Evolutionary conservation across 2,888 invertebrate genomes (phyloP), one percentile per base, ranked within the genome.

Genomic region (Andrena fulva): DNA sequence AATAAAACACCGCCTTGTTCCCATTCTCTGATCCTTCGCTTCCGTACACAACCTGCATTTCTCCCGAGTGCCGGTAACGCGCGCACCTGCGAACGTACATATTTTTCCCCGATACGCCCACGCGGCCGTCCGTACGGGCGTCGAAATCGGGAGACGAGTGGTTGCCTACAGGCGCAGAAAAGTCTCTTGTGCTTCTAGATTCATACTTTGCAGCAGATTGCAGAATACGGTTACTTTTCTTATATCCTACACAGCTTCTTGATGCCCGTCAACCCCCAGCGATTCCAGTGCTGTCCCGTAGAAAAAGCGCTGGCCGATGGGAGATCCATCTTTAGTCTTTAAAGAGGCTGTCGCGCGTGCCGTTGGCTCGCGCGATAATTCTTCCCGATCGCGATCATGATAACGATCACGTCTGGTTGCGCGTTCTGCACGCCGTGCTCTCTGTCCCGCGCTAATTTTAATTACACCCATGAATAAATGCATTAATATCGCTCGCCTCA

Each of bases 381-480:
- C 86, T 89, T 90, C 86, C 27, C n/a, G 69, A 85, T 82, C 74
- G 73, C 63, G 82, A 81, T 81, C 82, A 76, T 78, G 90, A 89
- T 89, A 90, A 87, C 72, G 70, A 90, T 89, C 87, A 85, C 81
- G 79, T 77, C 59, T 52, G 77, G 84, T 74, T 77, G 42, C 79
- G 67, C 20, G 73, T 60, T 20, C 7, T 12, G 24, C 66, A 35
- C 71, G 64, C 56, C 56, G 24, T 27, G 35, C 77, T 60, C 63
- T 63, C 56, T 29, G 66, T 72, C 66, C 64, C 80, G 77, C 66
- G 81, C 80, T 85, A 86, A 88, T 88, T 88, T 89, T 89, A 89
- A 89, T 89, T 84, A 85, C 73, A 54, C 67, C 75, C 77, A 74
- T 84, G 85, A 87, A 87, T 87, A 86, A 84, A 86, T 89, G 82